These are phyloP conservation scores for Paratrypauchen microcephalus DNA, from an alignment of 2,797 vertebrate genomes.

Conservation along the genomic window DNA sequence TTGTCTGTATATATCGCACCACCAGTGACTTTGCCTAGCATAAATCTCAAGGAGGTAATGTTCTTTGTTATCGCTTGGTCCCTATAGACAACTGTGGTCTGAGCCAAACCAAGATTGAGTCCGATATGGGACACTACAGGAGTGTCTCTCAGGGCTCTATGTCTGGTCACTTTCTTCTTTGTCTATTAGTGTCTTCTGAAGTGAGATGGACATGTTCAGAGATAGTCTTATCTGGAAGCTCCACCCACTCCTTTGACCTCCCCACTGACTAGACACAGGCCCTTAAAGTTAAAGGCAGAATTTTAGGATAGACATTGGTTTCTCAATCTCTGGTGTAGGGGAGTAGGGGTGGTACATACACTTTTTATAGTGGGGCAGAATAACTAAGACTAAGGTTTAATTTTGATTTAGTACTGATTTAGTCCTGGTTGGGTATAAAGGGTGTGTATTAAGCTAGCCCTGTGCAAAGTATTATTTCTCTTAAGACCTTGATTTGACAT, in stretches of 20 bases:
- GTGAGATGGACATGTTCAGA: constrained; percentile 49
- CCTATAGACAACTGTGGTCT: constrained; percentile 42
- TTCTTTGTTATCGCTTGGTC: constrained; percentile 52
- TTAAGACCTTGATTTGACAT: too few relatives aligned
- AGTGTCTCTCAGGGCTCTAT: constrained; percentile 47
- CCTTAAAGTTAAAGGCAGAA: constrained; percentile 16
- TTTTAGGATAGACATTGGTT: neutral
- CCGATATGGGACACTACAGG: constrained; percentile 49
- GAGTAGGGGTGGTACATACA: neutral
- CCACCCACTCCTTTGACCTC: constrained; percentile 49
- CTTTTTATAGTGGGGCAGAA: neutral
- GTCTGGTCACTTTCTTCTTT: constrained; percentile 61
- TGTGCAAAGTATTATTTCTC: too few relatives aligned
- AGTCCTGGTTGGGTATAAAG: neutral
- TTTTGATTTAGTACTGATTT: neutral
- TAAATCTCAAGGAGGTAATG: constrained; percentile 39
- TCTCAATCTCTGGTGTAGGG: neutral
- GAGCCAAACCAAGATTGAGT: constrained; percentile 50
- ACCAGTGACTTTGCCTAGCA: constrained; percentile 18
- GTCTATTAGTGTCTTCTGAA: constrained; percentile 44
- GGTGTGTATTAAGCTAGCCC: neutral
- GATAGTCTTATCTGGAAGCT: constrained; percentile 62
- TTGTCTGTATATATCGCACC: constrained; percentile 29
- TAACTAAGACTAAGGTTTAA: neutral
- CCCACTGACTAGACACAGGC: constrained; percentile 48